Evolutionary conservation across 2,888 invertebrate species (phyloP), one percentile per base, ranked within the genome.

Genomic region (Tortricodes alternella): DNA sequence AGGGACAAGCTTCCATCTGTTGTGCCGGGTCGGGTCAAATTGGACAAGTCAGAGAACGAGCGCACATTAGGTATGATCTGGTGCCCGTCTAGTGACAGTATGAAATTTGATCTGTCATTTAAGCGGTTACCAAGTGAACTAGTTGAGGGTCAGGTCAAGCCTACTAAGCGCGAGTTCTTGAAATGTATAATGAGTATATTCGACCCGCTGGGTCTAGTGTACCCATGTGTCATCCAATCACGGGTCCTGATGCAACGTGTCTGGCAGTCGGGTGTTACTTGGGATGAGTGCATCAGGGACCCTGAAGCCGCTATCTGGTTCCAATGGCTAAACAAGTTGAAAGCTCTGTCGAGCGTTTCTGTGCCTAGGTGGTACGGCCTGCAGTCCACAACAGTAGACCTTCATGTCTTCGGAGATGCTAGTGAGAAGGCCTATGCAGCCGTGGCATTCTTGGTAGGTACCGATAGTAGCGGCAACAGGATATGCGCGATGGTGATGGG

Each of bases 1-100:
- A 29, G 56, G 16, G 19, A 32, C 15, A 15, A 53, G 37, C 15
- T 58, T 18, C 59, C 49, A 15, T 9, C 27, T 38, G 38, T 38
- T n/a, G 38, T 38, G 19, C 19, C 38, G 38, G 38, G 41, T 27
- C 11, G 27, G 7, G 16, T 24, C n/a, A 23, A 41, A 41, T 13
- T 41, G 24, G 41, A 43, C n/a, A 43, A 24, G 16, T 43, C 27
- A 4, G 43, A 43, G 1, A 43, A 16, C 27, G 9, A 43, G 18
- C 43, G 43, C 29, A 29, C 43, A 2, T 29, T 43, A 18, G 43
- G 43, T 18, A 18, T 43, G 43, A 43, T 44, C 16, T 44, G 43
- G 43, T 29, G 43, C 11, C 43, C 43, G n/a, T 9, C 29, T 9
- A 29, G 29, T 15, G 41, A 43, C 27, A 16, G 27, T n/a, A 16